These are phyloP conservation scores for Euura lappo DNA, from an alignment of 1,140 invertebrate species.

Conservation along the genomic window DNA sequence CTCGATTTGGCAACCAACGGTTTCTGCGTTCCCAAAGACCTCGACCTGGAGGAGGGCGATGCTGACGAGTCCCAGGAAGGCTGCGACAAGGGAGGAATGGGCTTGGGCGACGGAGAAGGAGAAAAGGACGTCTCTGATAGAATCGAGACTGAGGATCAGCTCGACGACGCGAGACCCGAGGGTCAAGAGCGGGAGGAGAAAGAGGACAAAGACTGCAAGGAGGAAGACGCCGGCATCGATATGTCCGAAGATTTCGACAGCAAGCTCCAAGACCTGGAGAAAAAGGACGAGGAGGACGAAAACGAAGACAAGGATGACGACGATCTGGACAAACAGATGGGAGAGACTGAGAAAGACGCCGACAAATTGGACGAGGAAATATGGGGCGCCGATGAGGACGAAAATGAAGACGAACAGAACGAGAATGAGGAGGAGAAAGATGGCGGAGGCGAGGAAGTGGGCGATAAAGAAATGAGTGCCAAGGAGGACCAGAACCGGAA, in stretches of 20 bases:
- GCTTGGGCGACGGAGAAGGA: slow-evolving; percentile 92
- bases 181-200: slow-evolving; percentile 74
- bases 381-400: slow-evolving; percentile 84
- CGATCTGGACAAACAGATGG: slow-evolving; percentile 93
- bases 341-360: slow-evolving; percentile 83
- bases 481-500: slow-evolving; percentile 58
- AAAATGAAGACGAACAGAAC: slow-evolving; percentile 67
- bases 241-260: slow-evolving; percentile 94
- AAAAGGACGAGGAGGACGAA: slow-evolving; percentile 69
- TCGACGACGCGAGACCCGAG: slow-evolving; percentile 84
- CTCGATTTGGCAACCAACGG: slow-evolving; percentile 87
- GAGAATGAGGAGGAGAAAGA: slow-evolving; percentile 68
- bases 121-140: slow-evolving; percentile 93
- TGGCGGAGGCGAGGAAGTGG: slow-evolving; percentile 48
- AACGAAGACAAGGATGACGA: slow-evolving; percentile 71
- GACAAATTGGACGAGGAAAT: slow-evolving; percentile 85
- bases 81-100: slow-evolving; percentile 69
- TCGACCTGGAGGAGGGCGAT: slow-evolving; percentile 71
- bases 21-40: slow-evolving; percentile 90
- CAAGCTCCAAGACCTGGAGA: slow-evolving; percentile 82
- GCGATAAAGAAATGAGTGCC: slow-evolving; percentile 64
- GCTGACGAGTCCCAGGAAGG: slow-evolving; percentile 63
- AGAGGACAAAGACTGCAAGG: slow-evolving; percentile 81
- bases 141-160: slow-evolving; percentile 93
- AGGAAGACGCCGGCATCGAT: slow-evolving; percentile 93